These are phyloP conservation scores for Rhagophthalmus giganteus DNA, from an alignment of 2,888 invertebrate genomes.

Conservation along the genomic window DNA sequence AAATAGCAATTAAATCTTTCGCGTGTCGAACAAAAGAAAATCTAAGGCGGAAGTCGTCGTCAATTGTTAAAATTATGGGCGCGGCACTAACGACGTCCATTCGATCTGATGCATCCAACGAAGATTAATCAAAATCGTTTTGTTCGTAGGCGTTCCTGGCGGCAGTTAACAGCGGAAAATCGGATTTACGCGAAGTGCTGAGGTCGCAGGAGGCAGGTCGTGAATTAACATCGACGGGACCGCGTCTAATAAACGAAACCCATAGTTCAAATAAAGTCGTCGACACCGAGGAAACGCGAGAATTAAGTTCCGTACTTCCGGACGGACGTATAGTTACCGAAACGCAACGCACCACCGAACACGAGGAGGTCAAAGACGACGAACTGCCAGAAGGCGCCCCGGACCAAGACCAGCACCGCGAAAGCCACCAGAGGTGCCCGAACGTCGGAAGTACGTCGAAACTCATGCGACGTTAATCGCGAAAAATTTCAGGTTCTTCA, in stretches of 20 bases:
- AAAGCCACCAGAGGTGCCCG: slow-evolving; percentile 56
- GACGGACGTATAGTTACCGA: slow-evolving; percentile 88
- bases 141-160: slow-evolving; percentile 69
- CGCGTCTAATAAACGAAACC: slow-evolving; percentile 74
- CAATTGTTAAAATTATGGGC: no score
- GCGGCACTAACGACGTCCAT: no score
- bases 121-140: slow-evolving; percentile 3
- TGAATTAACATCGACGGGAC: slow-evolving; percentile 68
- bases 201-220: slow-evolving; percentile 63
- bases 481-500: slow-evolving; percentile 57
- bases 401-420: slow-evolving; percentile 56
- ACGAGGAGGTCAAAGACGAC: slow-evolving; percentile 82
- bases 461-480: no score
- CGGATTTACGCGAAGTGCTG: slow-evolving; percentile 71
- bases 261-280: slow-evolving; percentile 77
- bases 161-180: slow-evolving; percentile 66
- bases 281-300: slow-evolving; percentile 82
- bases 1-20: no score
- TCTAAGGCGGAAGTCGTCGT: no score
- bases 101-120: no score
- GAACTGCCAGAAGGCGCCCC: slow-evolving; percentile 68
- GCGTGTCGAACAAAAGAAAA: no score
- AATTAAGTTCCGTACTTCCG: slow-evolving; percentile 73
- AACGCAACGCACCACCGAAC: slow-evolving; percentile 78
- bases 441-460: no score